Base-by-base conservation (phyloP, 2,113 vertebrate genomes). In the Oxyura jamaicensis region DNA sequence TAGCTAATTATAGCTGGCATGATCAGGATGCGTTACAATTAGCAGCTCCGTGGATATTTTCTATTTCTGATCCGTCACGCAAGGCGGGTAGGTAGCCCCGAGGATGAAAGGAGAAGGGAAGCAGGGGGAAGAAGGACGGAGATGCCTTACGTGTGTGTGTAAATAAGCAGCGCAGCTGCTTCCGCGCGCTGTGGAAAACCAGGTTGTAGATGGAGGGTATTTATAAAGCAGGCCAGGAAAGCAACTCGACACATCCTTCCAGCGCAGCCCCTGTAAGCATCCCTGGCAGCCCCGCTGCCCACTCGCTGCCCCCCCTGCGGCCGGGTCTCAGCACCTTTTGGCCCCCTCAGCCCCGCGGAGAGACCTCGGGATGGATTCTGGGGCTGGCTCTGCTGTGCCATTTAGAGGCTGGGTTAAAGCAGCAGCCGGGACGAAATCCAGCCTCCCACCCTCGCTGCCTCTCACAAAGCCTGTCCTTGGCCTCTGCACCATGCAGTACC, bases 1-100 rank as follows among this genome's bases (percentile, higher is more conserved):
- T 23, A 74, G 92, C 92, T 97, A 95, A 95, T 96, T 94, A 92
- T 81, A 96, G 80, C 6, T 91, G 89, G 89, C 84, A 90, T 94
- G 95, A 96, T 91, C 90, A 93, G 74, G 88, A 91, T 88, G 90
- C 79, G 55, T 65, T 50, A 74, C 93, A 91, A 95, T 88, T 85
- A 96, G 90, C 56, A 41, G 90, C 80, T 48, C 25, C 19, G 76
- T 46, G 95, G 76, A 81, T 50, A 48, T 52, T 60, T 79, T 88
- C 93, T 90, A 81, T 94, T 96, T 91, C 85, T 81, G 92, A 60
- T 15, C 75, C 33, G 68, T 39, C 29, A 60, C 93, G 73, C 7
- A 10, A 86, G 86, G 91, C 6, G 22, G 59, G 88, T 31, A 3
- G 4, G 63, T 77, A 22, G 8, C 62, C 31, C 53, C 66, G 33